phyloP scores from a whole-genome alignment of 2,888 invertebrate species.

The Drosophila setosimentum region DNA sequence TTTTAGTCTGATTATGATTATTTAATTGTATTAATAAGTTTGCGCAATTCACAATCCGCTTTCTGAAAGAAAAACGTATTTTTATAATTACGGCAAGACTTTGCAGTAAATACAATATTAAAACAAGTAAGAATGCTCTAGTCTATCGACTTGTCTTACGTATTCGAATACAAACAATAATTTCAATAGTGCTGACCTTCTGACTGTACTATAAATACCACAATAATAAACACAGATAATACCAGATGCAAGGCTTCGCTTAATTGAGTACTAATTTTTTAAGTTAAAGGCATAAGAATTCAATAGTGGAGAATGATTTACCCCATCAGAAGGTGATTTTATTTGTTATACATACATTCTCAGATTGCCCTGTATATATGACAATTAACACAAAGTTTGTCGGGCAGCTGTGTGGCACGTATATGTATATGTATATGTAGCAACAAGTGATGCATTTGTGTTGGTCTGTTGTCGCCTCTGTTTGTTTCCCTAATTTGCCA shows the following conservation, averaged over 20 bases:
- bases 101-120: not conserved
- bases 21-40: too few species aligned
- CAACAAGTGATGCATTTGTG: conserved; percentile 9
- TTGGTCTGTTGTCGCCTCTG: conserved; percentile 32
- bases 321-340: not conserved
- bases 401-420: conserved; percentile 25
- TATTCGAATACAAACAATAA: not conserved
- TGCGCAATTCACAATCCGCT: too few species aligned
- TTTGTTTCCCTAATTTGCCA: conserved; percentile 64
- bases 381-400: conserved; percentile 38
- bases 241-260: not conserved
- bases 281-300: not conserved
- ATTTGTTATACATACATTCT: not conserved
- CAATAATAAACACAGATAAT: not conserved
- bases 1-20: not conserved
- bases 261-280: not conserved
- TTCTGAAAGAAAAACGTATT: too few species aligned
- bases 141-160: not conserved
- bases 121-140: not conserved
- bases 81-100: too few species aligned
- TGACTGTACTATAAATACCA: not conserved
- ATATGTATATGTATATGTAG: conserved; percentile 6
- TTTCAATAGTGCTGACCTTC: not conserved
- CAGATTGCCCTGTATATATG: not conserved
- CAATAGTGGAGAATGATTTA: not conserved